These are phyloP conservation scores for Hemithea aestivaria DNA, from an alignment of 2,888 invertebrate species.

Conservation along the genomic window DNA sequence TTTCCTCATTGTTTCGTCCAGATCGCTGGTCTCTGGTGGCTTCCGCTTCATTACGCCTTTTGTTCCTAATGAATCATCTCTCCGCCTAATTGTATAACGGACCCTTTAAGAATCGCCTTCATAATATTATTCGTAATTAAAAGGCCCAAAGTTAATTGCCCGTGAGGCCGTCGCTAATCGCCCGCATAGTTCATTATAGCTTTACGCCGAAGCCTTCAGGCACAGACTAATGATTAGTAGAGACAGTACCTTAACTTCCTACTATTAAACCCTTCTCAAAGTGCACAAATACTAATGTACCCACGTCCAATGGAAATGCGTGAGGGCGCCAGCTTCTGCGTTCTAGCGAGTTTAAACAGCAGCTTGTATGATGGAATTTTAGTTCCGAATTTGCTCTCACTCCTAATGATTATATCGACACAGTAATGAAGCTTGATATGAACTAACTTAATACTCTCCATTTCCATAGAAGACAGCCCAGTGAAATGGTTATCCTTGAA, in stretches of 20 bases:
- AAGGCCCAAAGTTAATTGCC: conserved; percentile 64
- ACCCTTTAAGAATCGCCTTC: conserved; percentile 54
- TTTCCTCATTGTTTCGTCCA: conserved; percentile 30
- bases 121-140: conserved; percentile 70
- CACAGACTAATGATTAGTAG: conserved; percentile 12
- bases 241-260: too few species aligned
- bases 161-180: conserved; percentile 52
- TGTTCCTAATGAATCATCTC: conserved; percentile 59
- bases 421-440: too few species aligned
- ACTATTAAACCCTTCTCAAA: too few species aligned
- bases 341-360: too few species aligned
- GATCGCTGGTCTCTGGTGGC: conserved; percentile 45
- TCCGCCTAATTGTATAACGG: conserved; percentile 65
- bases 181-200: conserved; percentile 51
- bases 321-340: too few species aligned
- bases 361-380: too few species aligned
- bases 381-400: too few species aligned
- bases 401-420: too few species aligned
- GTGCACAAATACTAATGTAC: too few species aligned
- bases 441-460: conserved; percentile 46
- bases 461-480: conserved; percentile 47
- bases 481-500: conserved; percentile 56
- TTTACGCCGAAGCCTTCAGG: conserved; percentile 21
- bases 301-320: neutral
- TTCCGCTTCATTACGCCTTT: conserved; percentile 70